A percentile compares a stretch with the other conserved stretches of the same genome.
Evolutionary conservation across 2,888 invertebrate genomes (phyloP).

Genomic region (Melitaea athalia): DNA sequence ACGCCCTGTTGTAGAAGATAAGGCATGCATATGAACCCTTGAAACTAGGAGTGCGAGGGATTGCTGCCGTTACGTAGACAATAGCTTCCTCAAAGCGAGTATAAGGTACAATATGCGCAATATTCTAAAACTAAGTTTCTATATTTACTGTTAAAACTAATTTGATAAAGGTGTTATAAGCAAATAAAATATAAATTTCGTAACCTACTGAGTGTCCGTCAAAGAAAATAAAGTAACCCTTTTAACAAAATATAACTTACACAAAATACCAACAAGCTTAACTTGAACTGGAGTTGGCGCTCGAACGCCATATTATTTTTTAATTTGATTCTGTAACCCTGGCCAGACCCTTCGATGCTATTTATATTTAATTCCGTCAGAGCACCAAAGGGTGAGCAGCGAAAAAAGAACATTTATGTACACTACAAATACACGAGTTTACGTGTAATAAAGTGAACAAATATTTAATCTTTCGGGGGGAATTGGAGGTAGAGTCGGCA

Average conservation of each 20-base stretch:
- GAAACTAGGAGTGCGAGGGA: slow-evolving; percentile 24
- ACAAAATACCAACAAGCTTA: neutral
- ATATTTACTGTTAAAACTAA: neutral
- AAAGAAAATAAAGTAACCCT: no score
- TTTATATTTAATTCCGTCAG: slow-evolving; percentile 67
- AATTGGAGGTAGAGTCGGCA: no score
- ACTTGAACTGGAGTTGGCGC: slow-evolving; percentile 11
- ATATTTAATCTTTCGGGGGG: neutral
- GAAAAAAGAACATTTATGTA: slow-evolving; percentile 21
- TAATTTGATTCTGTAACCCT: slow-evolving; percentile 61
- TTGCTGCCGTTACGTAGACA: slow-evolving; percentile 2
- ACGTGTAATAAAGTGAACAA: neutral
- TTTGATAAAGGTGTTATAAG: no score
- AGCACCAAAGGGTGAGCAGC: slow-evolving; percentile 43
- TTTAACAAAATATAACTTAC: slow-evolving; percentile 9
- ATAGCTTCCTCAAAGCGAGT: slow-evolving; percentile 3
- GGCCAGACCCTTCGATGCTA: slow-evolving; percentile 53
- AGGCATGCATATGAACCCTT: slow-evolving; percentile 38
- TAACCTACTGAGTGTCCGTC: no score
- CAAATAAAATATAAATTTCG: no score
- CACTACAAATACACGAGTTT: neutral
- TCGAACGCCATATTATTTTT: slow-evolving; percentile 57
- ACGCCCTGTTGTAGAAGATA: slow-evolving; percentile 35
- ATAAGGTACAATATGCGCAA: neutral
- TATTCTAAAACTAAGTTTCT: neutral